Conservation (phyloP, 2,888 invertebrate species). For the Agrotis clavis region DNA sequence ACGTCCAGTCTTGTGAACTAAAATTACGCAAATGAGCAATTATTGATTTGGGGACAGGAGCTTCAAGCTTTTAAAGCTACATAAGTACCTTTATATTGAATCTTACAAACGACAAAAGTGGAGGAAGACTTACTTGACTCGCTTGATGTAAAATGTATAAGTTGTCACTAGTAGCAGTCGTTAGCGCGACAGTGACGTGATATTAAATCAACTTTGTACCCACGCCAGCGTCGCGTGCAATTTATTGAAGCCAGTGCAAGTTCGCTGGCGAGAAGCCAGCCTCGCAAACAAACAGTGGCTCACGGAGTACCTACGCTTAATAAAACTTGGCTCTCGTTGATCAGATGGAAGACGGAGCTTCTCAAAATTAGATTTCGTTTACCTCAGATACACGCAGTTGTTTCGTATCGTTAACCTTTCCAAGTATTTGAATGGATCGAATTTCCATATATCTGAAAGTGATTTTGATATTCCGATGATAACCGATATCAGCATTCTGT, state of each 20-base stretch:
- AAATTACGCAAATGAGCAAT: neutral
- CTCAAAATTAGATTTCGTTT: constrained; percentile 23
- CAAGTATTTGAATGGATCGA: constrained; percentile 11
- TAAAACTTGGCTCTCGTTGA: constrained; percentile 23
- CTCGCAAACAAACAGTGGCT: constrained; percentile 42
- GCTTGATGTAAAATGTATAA: constrained; percentile 35
- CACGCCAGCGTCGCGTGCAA: constrained; percentile 27
- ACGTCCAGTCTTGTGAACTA: too few relatives aligned
- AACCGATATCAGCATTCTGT: constrained; percentile 12
- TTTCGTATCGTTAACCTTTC: constrained; percentile 5
- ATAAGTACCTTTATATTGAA: neutral
- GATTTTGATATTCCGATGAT: neutral
- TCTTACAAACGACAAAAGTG: neutral
- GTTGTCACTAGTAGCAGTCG: constrained; percentile 42
- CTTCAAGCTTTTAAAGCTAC: constrained; percentile 1
- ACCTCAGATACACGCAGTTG: constrained; percentile 14
- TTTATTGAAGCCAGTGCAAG: constrained; percentile 39
- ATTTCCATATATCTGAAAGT: constrained; percentile 15
- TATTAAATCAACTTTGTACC: constrained; percentile 62
- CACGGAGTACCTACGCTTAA: constrained; percentile 17
- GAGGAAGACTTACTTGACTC: constrained; percentile 14
- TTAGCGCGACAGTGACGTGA: constrained; percentile 48
- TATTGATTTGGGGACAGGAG: neutral
- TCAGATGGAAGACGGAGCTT: constrained; percentile 5
- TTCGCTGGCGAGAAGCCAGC: constrained; percentile 35